Evolutionary conservation across 2,888 invertebrate genomes (phyloP), one percentile per base, ranked within the genome.

Genomic region (Allophyes oxyacanthae): DNA sequence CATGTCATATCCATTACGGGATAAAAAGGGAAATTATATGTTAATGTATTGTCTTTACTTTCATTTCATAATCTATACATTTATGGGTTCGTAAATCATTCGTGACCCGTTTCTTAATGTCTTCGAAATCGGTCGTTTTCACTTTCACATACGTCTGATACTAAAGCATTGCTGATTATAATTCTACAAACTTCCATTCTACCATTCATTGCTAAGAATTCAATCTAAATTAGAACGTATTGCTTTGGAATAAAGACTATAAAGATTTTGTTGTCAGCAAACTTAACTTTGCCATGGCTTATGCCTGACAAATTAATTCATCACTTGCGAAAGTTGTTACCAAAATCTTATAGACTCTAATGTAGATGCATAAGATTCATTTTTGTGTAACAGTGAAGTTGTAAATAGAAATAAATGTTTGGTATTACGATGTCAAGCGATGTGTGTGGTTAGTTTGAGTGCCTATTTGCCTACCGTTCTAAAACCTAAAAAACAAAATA

Each of bases 21-120:
- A 49, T 49, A 15, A 54, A 54, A 72, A 56, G 53, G 52, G 34
- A 71, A 71, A 61, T 45, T 37, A 5, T 68, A 60, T 67, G 56
- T 36, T 40, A 69, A 78, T 73, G 50, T 45, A 51, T 25, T 42
- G 54, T 73, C 80, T 80, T 78, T 78, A 72, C 82, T 81, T 79
- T 65, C 40, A 34, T 68, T 77, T 71, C 75, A 70, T 75, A 67
- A 65, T 33, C 38, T 48, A 50, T 51, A 57, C 48, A 46, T 42
- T 70, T 78, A 77, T 69, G 58, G 66, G 68, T 63, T 51, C 64
- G 51, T 73, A 73, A 59, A 63, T 37, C 43, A 54, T 45, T 59
- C 77, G 81, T 80, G 78, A 63, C 67, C 63, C 4, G 79, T 75
- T 64, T 81, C 51, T 70, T 66, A 72, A 81, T 78, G 68, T 55